Conservation (phyloP, 1,140 invertebrate genomes). For the Lysiphlebus fabarum region DNA sequence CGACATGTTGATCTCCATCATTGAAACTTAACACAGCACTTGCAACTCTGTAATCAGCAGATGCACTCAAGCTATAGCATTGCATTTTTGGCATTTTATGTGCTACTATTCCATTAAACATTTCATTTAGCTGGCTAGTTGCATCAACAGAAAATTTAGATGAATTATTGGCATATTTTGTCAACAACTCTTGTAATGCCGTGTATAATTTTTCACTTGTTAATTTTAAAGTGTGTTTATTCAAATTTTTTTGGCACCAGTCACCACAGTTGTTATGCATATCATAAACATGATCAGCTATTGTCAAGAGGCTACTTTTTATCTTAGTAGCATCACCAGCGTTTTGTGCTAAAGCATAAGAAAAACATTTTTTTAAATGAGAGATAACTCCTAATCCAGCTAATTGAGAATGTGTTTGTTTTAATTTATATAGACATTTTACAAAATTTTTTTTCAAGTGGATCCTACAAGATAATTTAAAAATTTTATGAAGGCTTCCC, state of each 20-base stretch:
- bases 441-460: conserved; percentile 6
- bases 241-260: not conserved
- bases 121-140: conserved; percentile 35
- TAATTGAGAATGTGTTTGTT: not conserved
- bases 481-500: not conserved
- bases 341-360: conserved; percentile 7
- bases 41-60: conserved; percentile 29
- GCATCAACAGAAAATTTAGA: conserved; percentile 30
- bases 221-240: conserved; percentile 20
- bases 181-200: conserved; percentile 25
- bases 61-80: conserved; percentile 29
- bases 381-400: not conserved
- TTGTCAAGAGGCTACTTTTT: not conserved
- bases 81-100: conserved; percentile 31
- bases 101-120: conserved; percentile 29
- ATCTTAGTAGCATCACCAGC: not conserved
- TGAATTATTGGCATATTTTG: conserved; percentile 30
- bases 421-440: conserved; percentile 14
- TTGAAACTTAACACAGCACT: conserved; percentile 29
- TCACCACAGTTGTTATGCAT: not conserved
- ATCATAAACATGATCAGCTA: not conserved
- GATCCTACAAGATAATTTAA: conserved; percentile 2
- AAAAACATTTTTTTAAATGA: conserved; percentile 8
- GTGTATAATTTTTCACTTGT: conserved; percentile 23
- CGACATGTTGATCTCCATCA: conserved; percentile 21